These are phyloP conservation scores for Sanderia malayensis DNA, from an alignment of 30 jellyfish, hydroid and myxozoan genomes.

Conservation along the genomic window DNA sequence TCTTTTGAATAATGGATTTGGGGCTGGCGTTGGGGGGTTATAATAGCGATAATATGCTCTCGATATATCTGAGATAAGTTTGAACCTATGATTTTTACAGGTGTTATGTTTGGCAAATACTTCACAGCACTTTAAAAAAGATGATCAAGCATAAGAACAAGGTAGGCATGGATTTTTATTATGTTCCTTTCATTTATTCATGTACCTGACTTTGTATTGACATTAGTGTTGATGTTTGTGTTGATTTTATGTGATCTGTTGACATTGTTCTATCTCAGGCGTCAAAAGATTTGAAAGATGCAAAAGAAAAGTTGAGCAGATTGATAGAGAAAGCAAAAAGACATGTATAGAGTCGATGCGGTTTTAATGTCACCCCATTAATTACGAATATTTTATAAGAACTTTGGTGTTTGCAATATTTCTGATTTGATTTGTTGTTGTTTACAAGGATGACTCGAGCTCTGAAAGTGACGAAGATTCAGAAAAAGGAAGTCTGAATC, in stretches of 20 bases:
- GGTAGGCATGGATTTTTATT: too few species aligned
- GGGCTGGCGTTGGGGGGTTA: too few species aligned
- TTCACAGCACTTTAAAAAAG: constrained; percentile 84
- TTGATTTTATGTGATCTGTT: not conserved
- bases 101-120: constrained; percentile 83
- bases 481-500: constrained; percentile 43
- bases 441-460: constrained; percentile 56
- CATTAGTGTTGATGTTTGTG: not conserved
- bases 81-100: constrained; percentile 17
- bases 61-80: not conserved
- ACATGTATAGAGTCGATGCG: too few species aligned
- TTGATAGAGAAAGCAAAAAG: constrained; percentile 71
- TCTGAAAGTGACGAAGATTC: constrained; percentile 75
- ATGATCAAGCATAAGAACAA: constrained; percentile 87
- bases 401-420: too few species aligned
- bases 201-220: not conserved
- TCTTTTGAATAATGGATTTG: too few species aligned
- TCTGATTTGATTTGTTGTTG: too few species aligned
- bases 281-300: constrained; percentile 69
- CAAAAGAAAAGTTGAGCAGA: constrained; percentile 73
- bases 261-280: constrained; percentile 55
- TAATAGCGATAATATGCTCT: not conserved
- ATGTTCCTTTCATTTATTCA: too few species aligned
- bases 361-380: too few species aligned
- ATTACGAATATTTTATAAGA: too few species aligned